Evolutionary conservation across 92 coral and sea anemone genomes (phyloP), one percentile per base, ranked within the genome.

Genomic region (Phenganax stokvisi): DNA sequence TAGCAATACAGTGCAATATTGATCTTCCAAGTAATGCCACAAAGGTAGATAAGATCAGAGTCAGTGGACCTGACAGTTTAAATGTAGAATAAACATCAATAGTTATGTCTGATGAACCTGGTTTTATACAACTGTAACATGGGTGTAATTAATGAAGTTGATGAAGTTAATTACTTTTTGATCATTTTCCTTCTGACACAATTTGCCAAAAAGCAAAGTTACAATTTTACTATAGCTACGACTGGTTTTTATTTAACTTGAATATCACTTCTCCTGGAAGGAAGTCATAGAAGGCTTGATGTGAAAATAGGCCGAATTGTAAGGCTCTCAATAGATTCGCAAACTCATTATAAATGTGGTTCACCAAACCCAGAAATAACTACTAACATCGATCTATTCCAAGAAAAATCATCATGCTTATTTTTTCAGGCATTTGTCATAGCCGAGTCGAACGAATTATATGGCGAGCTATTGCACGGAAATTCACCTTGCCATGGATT

Each of bases 401-500:
- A 12, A n/a, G 12, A 7, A 12, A 9, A 12, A n/a, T 65, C 8
- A 12, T 11, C 47, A 57, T 16, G 27, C 8, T 58, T 25, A 6
- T 56, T 64, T 27, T 12, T 78, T 10, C 56, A 84, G 87, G 60
- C 29, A 9, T 59, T 77, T 17, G 51, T 84, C 12, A 53, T 78
- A 25, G 73, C 71, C 30, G 87, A 78, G 63, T 9, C 82, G 6
- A 65, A 71, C 6, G 81, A 79, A 0, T 59, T 86, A 10, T 82
- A 86, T 61, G 86, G 64, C 10, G 16, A 74, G 52, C 30, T 86
- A 6, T 68, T 86, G 58, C 79, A 75, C 82, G 89, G 89, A 8
- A 76, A 57, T 74, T 86, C 79, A 0, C 86, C 89, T 25, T 86
- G 89, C 61, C 89, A 86, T 77, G 89, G 80, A 27, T 86, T 86